Evolutionary conservation across 2,113 vertebrate genomes (phyloP).

Genomic region (Chloropsis hardwickii): DNA sequence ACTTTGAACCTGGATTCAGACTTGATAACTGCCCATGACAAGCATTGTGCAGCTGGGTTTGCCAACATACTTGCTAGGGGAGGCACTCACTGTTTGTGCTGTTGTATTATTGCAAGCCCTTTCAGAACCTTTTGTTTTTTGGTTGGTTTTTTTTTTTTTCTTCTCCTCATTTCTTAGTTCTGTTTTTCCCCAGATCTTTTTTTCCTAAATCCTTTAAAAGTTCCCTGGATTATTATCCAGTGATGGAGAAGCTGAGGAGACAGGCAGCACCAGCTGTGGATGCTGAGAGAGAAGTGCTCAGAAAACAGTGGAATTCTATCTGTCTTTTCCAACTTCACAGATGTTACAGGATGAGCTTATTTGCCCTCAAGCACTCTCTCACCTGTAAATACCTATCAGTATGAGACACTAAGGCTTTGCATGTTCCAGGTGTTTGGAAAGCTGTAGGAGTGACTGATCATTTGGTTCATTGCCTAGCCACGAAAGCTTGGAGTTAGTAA

Average conservation of each 20-base stretch:
- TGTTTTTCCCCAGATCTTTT: neutral
- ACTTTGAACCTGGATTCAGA: neutral
- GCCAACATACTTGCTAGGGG: accelerated
- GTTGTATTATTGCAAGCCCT: neutral
- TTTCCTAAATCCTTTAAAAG: neutral
- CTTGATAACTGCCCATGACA: accelerated
- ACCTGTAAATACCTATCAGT: neutral
- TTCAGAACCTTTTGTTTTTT: neutral
- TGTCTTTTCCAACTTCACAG: neutral
- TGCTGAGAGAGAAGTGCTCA: neutral
- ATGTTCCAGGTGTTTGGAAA: neutral
- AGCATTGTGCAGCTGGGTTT: neutral
- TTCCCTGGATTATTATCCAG: too few species aligned
- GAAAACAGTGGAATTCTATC: neutral
- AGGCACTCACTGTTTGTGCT: neutral
- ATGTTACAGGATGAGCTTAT: neutral
- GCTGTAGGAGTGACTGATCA: neutral
- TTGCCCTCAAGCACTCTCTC: neutral
- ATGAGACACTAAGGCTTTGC: neutral
- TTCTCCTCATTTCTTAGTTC: neutral
- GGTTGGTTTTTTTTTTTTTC: too few species aligned
- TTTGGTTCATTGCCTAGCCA: neutral
- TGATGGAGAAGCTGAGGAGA: neutral
- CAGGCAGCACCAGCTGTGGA: neutral
- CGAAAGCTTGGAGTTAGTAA: neutral